Conservation (phyloP, 2,113 vertebrate species). For the Calcarius ornatus region DNA sequence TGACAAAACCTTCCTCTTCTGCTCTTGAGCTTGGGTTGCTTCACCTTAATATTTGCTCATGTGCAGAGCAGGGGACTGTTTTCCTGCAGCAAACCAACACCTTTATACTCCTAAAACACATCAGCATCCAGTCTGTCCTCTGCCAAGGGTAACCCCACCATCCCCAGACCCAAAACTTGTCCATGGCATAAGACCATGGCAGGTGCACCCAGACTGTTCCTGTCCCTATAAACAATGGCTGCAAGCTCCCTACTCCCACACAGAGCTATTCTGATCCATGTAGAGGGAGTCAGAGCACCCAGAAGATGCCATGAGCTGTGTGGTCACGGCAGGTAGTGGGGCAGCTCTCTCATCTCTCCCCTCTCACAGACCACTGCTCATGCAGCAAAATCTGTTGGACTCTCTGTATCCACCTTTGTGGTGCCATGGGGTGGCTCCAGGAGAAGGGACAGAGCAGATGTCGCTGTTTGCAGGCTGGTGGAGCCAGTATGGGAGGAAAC, state of each 20-base stretch:
- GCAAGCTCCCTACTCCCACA: not conserved
- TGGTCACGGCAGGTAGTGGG: fast-evolving
- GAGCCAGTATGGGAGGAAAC: fast-evolving
- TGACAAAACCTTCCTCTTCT: not conserved
- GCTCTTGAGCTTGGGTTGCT: not conserved
- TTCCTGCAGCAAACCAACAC: fast-evolving
- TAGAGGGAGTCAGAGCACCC: not conserved
- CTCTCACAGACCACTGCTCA: not conserved
- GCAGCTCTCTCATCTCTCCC: not conserved
- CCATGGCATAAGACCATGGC: fast-evolving
- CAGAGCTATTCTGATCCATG: not conserved
- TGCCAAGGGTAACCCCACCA: not conserved
- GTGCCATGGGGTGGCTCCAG: not conserved
- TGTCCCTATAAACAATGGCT: not conserved
- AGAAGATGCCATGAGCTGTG: fast-evolving
- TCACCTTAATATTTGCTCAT: not conserved
- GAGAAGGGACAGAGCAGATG: not conserved
- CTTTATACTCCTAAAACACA: not conserved
- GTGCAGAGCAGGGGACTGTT: not conserved
- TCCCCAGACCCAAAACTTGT: not conserved
- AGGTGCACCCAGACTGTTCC: not conserved
- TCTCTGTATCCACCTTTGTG: not conserved
- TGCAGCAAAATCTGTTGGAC: fast-evolving
- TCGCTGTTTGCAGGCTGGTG: not conserved
- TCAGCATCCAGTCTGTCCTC: not conserved